phyloP scores from a whole-genome alignment of 2,888 invertebrate genomes.

The Eucriotettix oculatus region DNA sequence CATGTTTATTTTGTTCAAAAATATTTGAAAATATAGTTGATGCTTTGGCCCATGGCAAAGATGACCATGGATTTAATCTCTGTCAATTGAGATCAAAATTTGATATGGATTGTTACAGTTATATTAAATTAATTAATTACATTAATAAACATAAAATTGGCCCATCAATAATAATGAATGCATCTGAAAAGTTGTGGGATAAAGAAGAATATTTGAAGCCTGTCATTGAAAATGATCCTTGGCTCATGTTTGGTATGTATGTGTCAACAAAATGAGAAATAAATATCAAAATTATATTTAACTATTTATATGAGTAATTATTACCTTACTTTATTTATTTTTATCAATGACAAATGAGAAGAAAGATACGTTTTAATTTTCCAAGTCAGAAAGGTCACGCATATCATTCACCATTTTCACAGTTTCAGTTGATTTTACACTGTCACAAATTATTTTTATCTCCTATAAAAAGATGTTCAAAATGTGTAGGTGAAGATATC shows the following conservation, averaged over 20 bases:
- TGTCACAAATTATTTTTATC: no score
- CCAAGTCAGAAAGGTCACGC: no score
- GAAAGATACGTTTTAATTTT: no score
- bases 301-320: no score
- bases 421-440: no score
- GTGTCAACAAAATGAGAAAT: not conserved
- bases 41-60: conserved; percentile 49
- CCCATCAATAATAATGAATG: conserved; percentile 35
- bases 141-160: conserved; percentile 45
- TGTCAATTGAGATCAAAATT: conserved; percentile 45
- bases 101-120: conserved; percentile 59
- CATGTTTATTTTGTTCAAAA: conserved; percentile 58
- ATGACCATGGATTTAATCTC: conserved; percentile 47
- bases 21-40: conserved; percentile 40
- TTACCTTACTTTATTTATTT: no score
- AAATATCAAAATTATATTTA: no score
- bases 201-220: conserved; percentile 66
- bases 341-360: no score
- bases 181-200: conserved; percentile 44
- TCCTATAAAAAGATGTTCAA: no score
- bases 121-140: conserved; percentile 50
- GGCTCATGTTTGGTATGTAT: conserved; percentile 63
- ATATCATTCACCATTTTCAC: no score
- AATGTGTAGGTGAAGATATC: no score
- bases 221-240: conserved; percentile 51